Base-by-base conservation (phyloP, 2,888 invertebrate species). In the Dendrolimus pini region DNA sequence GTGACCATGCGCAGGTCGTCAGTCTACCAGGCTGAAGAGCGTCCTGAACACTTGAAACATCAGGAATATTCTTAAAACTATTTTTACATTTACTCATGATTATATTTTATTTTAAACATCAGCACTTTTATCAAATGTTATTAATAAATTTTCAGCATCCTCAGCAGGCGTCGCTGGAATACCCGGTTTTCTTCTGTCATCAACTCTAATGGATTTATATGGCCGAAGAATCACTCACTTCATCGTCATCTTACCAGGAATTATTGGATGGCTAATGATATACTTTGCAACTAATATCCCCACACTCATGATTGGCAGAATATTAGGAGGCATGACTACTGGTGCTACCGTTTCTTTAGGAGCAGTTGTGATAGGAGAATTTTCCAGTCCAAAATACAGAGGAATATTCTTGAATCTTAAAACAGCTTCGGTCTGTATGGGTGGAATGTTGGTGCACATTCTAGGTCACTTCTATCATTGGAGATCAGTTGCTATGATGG, bases 321-420 rank as follows among this genome's bases (percentile, higher is more conserved):
- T 71, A 1, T 59, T 75, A 6, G 57, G 64, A 7, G 74, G 74
- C 1, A 57, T 72, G 12, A 60, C 65, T 8, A 60, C 61, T 2
- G 71, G 69, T 9, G 64, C 63, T 10, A 66, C 66, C 0, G 63
- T 65, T 1, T 59, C 63, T 0, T 54, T 72, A 30, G 71, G 70
- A 47, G 69, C 70, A 7, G 61, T 75, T 7, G 63, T 70, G 9
- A 68, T 73, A 8, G 71, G 69, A 14, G 75, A 75, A 63, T 72
- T 66, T 58, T 65, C 66, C 6, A 65, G 64, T 55, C 75, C 75
- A 6, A 53, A 61, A 42, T 56, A 68, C 41, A 56, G 75, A 59
- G 75, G 72, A 41, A 65, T 70, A 59, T 75, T 71, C 56, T 61
- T 72, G 1, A 71, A 69, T 41, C 52, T 69, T 3, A 71, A 70